Evolutionary conservation across 2,113 vertebrate genomes (phyloP), one percentile per base, ranked within the genome.

Genomic region (Sorex araneus): DNA sequence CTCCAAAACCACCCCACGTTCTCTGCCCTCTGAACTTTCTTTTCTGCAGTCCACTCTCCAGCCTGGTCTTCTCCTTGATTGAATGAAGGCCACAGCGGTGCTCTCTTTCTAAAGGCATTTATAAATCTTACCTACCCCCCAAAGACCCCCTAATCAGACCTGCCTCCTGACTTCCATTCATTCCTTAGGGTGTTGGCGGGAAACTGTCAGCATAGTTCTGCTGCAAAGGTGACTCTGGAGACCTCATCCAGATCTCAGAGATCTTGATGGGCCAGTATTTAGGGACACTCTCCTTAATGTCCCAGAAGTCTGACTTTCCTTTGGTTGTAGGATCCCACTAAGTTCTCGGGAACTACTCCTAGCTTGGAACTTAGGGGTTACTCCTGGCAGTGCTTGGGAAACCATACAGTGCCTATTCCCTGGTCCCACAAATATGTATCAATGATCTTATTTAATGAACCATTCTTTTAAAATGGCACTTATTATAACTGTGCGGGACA

Each of bases 141-240:
- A 74, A 75, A 84, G 45, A n/a, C 6, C 3, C 73, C 21, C 30
- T 89, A 43, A 10, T 47, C 34, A 87, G 69, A 57, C 34, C 32
- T 16, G 70, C 21, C 36, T 93, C 50, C 70, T 54, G 23, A 85
- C 63, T 87, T 63, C 69, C 16, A 78, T 32, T 77, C n/a, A 78
- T 81, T 13, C 69, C 19, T 63, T 50, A 45, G 5, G 9, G 12
- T 27, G 6, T 0, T 50, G 11, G 7, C 9, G 7, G n/a, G 1
- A 54, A 50, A n/a, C 2, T 8, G 7, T 28, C 25, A 47, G 32
- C 36, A 32, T 66, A n/a, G n/a, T 83, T 95, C 82, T 57, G 19
- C 45, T 84, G 21, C 19, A 4, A 60, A 36, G 8, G n/a, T 64
- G 30, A 45, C 16, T 32, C 36, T 69, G 12, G 66, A 30, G 47